phyloP scores from a whole-genome alignment of 2,113 vertebrate species.

The Balaenoptera acutorostrata region DNA sequence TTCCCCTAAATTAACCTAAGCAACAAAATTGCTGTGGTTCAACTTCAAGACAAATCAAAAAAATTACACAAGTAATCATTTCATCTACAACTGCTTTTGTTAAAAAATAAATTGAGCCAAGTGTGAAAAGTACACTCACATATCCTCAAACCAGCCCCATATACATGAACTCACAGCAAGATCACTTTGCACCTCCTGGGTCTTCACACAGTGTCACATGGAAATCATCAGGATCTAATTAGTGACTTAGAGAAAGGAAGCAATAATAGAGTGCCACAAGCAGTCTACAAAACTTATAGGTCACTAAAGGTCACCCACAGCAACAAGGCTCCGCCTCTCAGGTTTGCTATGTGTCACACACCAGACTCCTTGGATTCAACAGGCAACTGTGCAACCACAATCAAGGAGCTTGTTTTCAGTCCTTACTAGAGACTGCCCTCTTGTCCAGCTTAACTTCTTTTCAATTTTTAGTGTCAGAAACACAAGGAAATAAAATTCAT shows the following conservation, averaged over 20 bases:
- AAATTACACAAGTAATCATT: not conserved
- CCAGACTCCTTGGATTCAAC: not conserved
- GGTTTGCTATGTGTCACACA: constrained; percentile 11
- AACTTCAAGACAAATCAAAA: not conserved
- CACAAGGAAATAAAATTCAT: not conserved
- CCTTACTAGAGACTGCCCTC: not conserved
- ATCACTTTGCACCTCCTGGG: not conserved
- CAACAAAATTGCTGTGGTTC: constrained; percentile 33
- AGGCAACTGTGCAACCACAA: constrained; percentile 1
- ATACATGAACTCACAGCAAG: not conserved
- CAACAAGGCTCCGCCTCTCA: not conserved
- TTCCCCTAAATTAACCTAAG: not conserved
- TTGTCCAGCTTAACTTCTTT: not conserved
- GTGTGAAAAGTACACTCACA: not conserved
- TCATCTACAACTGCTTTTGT: constrained; percentile 21
- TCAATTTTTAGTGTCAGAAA: not conserved
- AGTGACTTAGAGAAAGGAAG: not conserved
- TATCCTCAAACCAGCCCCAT: not conserved
- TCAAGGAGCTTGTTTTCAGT: not conserved
- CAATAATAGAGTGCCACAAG: not conserved
- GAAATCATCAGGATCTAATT: constrained; percentile 42
- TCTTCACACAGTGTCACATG: not conserved
- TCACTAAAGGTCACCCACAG: constrained; percentile 15
- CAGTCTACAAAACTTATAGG: constrained; percentile 12
- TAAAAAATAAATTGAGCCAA: constrained; percentile 17